Evolutionary conservation across 2,113 vertebrate species (phyloP).

Genomic region (Alethe castanea): DNA sequence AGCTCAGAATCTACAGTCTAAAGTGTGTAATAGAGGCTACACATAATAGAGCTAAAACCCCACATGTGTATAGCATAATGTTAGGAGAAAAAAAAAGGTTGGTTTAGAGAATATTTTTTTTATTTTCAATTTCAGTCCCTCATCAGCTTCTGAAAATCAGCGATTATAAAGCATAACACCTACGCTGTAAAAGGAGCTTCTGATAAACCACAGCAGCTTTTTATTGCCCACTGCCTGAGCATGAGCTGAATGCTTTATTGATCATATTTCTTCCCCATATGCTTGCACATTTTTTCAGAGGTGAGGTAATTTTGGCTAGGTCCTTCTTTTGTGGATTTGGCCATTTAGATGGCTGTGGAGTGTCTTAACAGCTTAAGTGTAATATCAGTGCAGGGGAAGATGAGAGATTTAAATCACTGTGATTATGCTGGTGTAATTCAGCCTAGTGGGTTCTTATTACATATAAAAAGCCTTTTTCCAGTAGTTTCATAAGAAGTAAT

Average conservation of each 20-base stretch:
- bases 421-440: constrained; percentile 3
- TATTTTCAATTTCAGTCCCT: constrained; percentile 27
- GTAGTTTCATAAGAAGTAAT: constrained; percentile 37
- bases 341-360: neutral
- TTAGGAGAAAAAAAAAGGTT: neutral
- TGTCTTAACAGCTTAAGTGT: constrained; percentile 40
- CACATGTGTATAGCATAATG: neutral
- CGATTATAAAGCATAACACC: neutral
- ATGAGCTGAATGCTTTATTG: constrained; percentile 18
- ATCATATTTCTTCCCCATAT: constrained; percentile 18
- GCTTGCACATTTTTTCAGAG: neutral
- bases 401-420: constrained; percentile 4
- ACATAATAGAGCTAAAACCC: neutral
- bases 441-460: constrained; percentile 5
- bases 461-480: constrained; percentile 20
- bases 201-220: neutral
- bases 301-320: constrained; percentile 9
- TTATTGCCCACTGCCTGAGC: neutral
- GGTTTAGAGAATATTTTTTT: neutral
- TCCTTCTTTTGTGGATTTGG: constrained; percentile 11
- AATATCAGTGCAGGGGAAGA: neutral
- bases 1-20: neutral
- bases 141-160: constrained; percentile 4
- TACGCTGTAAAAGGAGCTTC: neutral
- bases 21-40: neutral